Conservation (phyloP, 1,140 invertebrate species). For the Neodiprion lecontei region DNA sequence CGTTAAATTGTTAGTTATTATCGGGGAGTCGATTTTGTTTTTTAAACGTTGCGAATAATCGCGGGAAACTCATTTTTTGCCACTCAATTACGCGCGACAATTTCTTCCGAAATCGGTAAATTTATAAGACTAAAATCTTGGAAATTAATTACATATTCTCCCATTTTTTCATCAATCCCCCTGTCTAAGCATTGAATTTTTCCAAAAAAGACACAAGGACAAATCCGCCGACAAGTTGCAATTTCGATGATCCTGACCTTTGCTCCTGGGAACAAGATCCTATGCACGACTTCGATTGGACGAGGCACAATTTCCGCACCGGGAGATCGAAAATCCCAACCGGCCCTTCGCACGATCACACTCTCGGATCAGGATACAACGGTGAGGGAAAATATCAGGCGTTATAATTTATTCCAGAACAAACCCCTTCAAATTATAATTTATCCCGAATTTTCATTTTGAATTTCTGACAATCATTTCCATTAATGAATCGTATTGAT, state of each 20-base stretch:
- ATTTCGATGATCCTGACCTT: slow-evolving; percentile 73
- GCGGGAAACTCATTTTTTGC: too few species aligned
- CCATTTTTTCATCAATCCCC: too few species aligned
- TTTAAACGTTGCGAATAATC: too few species aligned
- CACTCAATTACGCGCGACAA: too few species aligned
- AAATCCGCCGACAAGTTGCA: slow-evolving; percentile 63
- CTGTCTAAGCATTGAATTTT: not conserved
- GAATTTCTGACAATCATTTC: too few species aligned
- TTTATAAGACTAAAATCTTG: too few species aligned
- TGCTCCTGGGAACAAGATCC: slow-evolving; percentile 80
- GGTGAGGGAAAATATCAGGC: slow-evolving; percentile 55
- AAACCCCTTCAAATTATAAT: not conserved
- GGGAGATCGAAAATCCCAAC: slow-evolving; percentile 72
- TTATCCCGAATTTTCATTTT: not conserved
- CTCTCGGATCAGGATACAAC: slow-evolving; percentile 65
- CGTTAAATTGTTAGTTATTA: too few species aligned
- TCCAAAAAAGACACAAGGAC: slow-evolving; percentile 46
- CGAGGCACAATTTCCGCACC: slow-evolving; percentile 68
- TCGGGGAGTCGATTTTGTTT: too few species aligned
- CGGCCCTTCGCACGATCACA: slow-evolving; percentile 79
- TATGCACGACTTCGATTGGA: slow-evolving; percentile 80
- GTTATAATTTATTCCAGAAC: not conserved
- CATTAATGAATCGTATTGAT: too few species aligned
- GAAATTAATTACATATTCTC: too few species aligned
- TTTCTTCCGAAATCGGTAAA: too few species aligned